Conservation (phyloP, 2,113 vertebrate species). For the mouse (Mus musculus) region DNA sequence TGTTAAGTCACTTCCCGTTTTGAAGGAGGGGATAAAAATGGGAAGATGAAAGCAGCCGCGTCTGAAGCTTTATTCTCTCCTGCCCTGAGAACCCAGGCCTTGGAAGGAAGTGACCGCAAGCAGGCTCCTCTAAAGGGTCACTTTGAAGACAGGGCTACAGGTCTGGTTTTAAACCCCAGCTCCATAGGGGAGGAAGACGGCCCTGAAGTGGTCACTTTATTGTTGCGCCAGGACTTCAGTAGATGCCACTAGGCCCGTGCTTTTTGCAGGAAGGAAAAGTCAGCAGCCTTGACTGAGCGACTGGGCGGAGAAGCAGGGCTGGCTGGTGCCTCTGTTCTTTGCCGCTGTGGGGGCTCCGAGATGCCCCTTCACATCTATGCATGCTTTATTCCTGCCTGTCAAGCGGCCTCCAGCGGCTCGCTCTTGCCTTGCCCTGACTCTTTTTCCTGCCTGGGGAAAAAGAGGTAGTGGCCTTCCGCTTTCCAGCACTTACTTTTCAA, state of each 20-base stretch:
- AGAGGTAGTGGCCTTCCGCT: neutral
- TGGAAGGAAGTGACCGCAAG: neutral
- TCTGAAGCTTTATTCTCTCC: neutral
- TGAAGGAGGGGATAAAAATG: neutral
- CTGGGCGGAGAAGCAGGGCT: neutral
- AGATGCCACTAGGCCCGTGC: neutral
- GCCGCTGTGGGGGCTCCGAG: neutral
- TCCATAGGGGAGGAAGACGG: neutral
- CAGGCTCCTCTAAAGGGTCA: neutral
- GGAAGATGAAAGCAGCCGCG: accelerated
- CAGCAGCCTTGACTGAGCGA: neutral
- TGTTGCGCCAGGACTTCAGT: neutral
- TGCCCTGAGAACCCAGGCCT: neutral
- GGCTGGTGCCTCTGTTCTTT: neutral
- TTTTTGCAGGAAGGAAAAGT: neutral
- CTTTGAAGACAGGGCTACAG: slow-evolving; percentile 35
- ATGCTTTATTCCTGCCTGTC: neutral
- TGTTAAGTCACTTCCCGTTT: accelerated
- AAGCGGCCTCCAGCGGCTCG: accelerated
- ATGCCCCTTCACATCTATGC: neutral
- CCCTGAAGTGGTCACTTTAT: slow-evolving; percentile 12
- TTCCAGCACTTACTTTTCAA: neutral
- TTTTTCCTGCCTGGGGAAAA: neutral
- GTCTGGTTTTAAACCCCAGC: neutral
- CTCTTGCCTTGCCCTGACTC: neutral